These are phyloP conservation scores for Watsonalla cultraria DNA, from an alignment of 2,888 invertebrate genomes.

Conservation along the genomic window DNA sequence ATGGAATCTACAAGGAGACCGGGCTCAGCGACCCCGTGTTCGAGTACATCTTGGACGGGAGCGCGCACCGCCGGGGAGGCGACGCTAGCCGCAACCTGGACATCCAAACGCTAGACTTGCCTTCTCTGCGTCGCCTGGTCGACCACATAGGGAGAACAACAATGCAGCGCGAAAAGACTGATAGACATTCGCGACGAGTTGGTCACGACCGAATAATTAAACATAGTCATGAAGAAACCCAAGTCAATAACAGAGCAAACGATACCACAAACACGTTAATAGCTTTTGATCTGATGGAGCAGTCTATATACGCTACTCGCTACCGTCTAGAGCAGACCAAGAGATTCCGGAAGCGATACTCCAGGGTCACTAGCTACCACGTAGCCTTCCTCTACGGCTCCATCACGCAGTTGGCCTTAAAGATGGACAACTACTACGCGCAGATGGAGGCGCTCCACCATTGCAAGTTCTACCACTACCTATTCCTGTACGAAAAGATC, in stretches of 20 bases:
- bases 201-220: background rate
- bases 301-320: constrained; percentile 4
- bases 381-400: background rate
- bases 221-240: background rate
- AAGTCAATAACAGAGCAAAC: background rate
- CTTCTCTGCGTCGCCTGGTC: background rate
- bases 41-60: background rate
- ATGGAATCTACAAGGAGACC: background rate
- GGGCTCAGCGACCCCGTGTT: background rate
- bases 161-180: too few species aligned
- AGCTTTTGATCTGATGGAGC: background rate
- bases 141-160: background rate
- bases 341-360: background rate
- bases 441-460: background rate
- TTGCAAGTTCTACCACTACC: background rate
- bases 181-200: background rate
- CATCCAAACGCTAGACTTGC: background rate
- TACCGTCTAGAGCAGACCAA: background rate
- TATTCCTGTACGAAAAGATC: background rate
- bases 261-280: background rate
- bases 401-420: background rate
- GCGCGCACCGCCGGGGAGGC: too few species aligned
- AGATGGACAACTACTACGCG: background rate
- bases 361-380: background rate
- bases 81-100: background rate